Evolutionary conservation across 2,797 vertebrate genomes (phyloP), one percentile per base, ranked within the genome.

Genomic region (Percopsis omiscomaycus): DNA sequence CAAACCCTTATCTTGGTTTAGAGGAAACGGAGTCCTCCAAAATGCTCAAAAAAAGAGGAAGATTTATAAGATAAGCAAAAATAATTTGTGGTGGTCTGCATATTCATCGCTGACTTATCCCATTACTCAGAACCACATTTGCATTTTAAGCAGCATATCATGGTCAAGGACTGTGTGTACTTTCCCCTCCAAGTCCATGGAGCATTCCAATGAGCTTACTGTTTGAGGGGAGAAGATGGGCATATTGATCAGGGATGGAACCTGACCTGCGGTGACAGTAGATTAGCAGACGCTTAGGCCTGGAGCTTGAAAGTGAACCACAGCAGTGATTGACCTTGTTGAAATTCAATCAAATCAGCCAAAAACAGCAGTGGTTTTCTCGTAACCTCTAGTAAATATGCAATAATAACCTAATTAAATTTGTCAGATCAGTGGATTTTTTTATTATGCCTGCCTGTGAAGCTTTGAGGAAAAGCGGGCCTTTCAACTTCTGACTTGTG

Each of bases 131-230:
- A 75, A 45, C 59, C 80, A 80, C 72, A 88, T 90, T 89, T 88
- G 74, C 86, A 89, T 90, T 86, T 88, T 83, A 86, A 88, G 85
- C 79, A 80, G 84, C 79, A 61, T 81, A 84, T 85, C 79, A 86
- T 86, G 85, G 89, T 89, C 87, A 88, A 91, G 86, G 87, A 88
- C 87, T 86, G 73, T 80, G 77, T 83, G 84, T 85, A 75, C 86
- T 72, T 85, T 77, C 79, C 78, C 65, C 59, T 53, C 28, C 56
- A 53, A 72, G 80, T 76, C 68, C 76, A 78, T 61, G 75, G 75
- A 83, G 85, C 84, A 87, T 89, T 84, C 76, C 83, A 85, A 86
- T 86, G 83, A 89, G 79, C 81, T 81, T 44, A 72, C 46, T 79
- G 73, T 81, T 72, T 77, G 83, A 83, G 69, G 49, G 61, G 66